A percentile compares a stretch with the other conserved stretches of the same genome.
These are phyloP conservation scores for Pandion haliaetus DNA, from an alignment of 2,113 vertebrate species.

Conservation along the genomic window DNA sequence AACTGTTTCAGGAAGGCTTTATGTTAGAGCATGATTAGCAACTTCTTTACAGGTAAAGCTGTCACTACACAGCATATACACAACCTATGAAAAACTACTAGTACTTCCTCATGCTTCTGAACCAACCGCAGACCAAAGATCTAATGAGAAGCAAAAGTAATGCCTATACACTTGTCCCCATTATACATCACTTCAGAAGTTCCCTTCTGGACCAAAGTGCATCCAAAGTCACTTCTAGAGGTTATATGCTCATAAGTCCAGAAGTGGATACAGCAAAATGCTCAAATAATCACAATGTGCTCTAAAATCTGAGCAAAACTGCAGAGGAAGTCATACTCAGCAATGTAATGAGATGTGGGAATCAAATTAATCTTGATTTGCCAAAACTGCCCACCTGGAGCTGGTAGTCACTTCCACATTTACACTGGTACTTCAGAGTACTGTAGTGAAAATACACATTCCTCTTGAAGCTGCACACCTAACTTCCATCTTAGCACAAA, in stretches of 20 bases:
- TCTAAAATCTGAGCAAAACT: neutral
- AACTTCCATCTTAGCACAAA: slow-evolving; percentile 20
- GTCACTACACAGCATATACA: neutral
- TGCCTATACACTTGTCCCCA: neutral
- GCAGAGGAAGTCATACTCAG: neutral
- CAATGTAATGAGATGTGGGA: neutral
- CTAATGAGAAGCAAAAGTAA: neutral
- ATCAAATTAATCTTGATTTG: neutral
- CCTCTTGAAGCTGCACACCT: neutral
- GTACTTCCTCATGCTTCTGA: neutral
- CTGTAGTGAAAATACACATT: neutral
- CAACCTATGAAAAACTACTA: neutral
- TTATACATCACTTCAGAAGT: neutral
- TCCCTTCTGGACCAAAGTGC: neutral
- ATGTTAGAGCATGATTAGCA: neutral
- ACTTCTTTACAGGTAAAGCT: neutral
- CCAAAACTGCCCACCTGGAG: neutral
- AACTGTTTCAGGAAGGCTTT: neutral
- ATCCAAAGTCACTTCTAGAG: neutral
- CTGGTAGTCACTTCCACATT: neutral
- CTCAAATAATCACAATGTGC: neutral
- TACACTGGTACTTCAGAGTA: neutral
- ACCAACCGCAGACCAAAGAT: neutral
- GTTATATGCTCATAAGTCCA: neutral
- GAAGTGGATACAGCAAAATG: neutral